Base-by-base conservation (phyloP, 2,113 vertebrate species). In the Oreochromis aureus region DNA sequence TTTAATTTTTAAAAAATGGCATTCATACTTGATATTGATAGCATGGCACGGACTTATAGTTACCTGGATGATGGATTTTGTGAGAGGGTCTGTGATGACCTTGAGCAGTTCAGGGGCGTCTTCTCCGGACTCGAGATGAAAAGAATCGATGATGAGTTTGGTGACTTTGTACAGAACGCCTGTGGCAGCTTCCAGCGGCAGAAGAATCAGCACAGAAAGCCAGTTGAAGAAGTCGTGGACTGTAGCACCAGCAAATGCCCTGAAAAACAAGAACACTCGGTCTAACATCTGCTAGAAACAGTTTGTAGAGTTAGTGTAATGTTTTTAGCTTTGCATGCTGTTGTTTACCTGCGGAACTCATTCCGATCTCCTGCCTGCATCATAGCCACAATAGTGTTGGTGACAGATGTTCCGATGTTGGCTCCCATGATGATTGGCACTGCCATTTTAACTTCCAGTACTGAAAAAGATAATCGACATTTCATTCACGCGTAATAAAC, bases 191-290 rank as follows among this genome's bases (percentile, higher is more conserved):
- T 99, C 99, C 94, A 99, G 34, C 0, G 99, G 99, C 90, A 99
- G 63, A 4, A 99, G 96, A 0, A 97, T 84, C 24, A 99, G 85
- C 76, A 99, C 99, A 0, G 99, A 99, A 0, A 99, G 97, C 98
- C 98, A 99, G 95, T 99, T 99, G 92, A 99, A 99, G 94, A 99
- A 99, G 94, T 99, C 98, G 1, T 99, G 98, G 27, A 99, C 97
- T 0, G 98, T 99, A 13, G 98, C 99, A 1, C 97, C 98, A 0
- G 98, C 98, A 88, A 99, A 99, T 3, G 99, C 99, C 93, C 99
- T 99, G 34, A 3, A 81, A 22, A 63, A 19, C 76, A 18, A 46
- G 39, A 10, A n/a, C 6, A n/a, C 7, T 6, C 1, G 3, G 3
- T 19, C 39, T 10, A 85, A 22, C n/a, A 8, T 16, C 27, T 3